phyloP scores from a whole-genome alignment of 2,113 vertebrate species.

The Campylorhamphus procurvoides region DNA sequence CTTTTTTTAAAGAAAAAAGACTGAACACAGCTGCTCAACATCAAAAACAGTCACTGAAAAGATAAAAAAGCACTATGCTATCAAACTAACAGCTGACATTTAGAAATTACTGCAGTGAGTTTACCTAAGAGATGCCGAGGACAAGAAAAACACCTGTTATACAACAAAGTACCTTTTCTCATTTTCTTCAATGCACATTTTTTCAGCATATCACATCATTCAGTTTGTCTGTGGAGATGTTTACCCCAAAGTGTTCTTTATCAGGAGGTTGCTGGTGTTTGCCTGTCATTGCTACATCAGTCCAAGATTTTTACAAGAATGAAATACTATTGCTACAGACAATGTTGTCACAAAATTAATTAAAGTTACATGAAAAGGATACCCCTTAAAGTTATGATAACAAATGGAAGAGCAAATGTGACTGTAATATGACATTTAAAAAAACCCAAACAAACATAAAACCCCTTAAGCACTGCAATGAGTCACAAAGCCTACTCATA shows the following conservation, averaged over 20 bases:
- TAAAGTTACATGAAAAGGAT: background rate
- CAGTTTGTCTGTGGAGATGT: background rate
- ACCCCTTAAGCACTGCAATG: background rate
- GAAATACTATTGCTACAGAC: background rate
- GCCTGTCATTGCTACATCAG: background rate
- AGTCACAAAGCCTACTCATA: background rate
- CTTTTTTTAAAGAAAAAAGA: background rate
- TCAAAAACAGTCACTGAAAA: background rate
- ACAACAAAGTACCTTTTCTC: background rate
- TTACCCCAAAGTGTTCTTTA: background rate
- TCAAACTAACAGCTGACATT: background rate
- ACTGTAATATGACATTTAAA: background rate
- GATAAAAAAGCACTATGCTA: background rate
- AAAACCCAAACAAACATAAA: background rate
- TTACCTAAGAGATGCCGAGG: background rate
- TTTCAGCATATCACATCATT: background rate
- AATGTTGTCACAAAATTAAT: background rate
- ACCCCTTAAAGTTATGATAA: background rate
- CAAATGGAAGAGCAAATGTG: background rate
- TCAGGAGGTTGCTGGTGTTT: background rate
- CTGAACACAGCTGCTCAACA: slow-evolving; percentile 37
- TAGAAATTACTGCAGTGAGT: background rate
- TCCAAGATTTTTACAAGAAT: background rate
- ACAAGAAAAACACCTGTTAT: background rate
- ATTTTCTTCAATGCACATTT: background rate